Base-by-base conservation (phyloP, 2,113 vertebrate species). In the Crotalus tigris region DNA sequence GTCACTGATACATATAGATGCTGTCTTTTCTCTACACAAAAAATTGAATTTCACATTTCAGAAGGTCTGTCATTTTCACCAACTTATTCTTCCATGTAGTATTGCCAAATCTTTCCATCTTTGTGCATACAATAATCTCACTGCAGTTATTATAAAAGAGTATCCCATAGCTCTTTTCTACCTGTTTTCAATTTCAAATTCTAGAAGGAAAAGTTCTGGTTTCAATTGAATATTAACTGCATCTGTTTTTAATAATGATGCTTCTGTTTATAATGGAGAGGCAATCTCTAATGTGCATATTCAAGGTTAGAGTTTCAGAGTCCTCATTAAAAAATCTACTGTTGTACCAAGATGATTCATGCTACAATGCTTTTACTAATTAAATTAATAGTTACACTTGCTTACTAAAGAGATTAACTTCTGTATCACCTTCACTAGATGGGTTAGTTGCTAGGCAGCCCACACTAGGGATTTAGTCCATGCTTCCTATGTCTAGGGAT, bases 341-440 rank as follows among this genome's bases (percentile, higher is more conserved):
- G 19, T 29, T 95, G 96, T 96, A 95, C 94, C 15, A 91, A 46
- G 58, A 95, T 88, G 93, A 96, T 97, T 96, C 96, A 98, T 95
- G 97, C 96, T 96, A 95, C 33, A 0, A 92, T 97, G 97, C 96
- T 61, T 97, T 94, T 96, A 92, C 94, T 98, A 97, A 98, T 98
- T 98, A 97, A 98, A 98, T 98, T 98, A 98, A 97, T 97, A 98
- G 96, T 97, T 96, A 95, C 96, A 96, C 95, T 97, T 97, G 96
- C 96, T 97, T 97, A 95, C 96, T 91, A 90, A 96, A 95, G 95
- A 97, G 97, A 97, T 97, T 97, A 97, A 95, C 94, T 95, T 96
- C 81, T n/a, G 88, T 85, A 91, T 94, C 94, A 91, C 94, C 95
- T 93, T 96, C 95, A 96, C 92, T 94, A 17, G 85, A 94, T 1